Evolutionary conservation across 2,888 invertebrate genomes (phyloP).

Genomic region (Caenorhabditis plicata): DNA sequence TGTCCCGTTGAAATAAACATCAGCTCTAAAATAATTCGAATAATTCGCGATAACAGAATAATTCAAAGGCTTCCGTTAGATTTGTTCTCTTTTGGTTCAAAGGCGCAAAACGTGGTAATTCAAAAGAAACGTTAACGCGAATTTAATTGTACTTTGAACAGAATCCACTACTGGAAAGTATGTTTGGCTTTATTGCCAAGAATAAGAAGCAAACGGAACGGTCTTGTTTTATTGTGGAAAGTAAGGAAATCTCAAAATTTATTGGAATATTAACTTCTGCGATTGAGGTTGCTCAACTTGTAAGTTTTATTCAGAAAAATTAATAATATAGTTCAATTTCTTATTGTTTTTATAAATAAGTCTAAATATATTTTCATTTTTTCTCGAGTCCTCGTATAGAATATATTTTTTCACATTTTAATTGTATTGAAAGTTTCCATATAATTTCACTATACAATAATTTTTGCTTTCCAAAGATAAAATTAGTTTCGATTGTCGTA

Average conservation of each 20-base stretch:
- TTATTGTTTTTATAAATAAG: too few relatives aligned
- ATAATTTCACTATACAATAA: too few relatives aligned
- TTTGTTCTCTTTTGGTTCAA: constrained; percentile 11
- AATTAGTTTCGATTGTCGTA: too few relatives aligned
- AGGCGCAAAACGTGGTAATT: constrained; percentile 5
- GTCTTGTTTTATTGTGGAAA: constrained; percentile 26
- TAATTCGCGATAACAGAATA: constrained; percentile 15
- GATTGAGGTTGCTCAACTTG: constrained; percentile 4
- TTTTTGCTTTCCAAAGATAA: too few relatives aligned
- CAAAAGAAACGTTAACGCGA: too few relatives aligned
- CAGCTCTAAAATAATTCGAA: constrained; percentile 21
- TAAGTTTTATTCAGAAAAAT: background rate
- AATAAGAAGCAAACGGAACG: constrained; percentile 19
- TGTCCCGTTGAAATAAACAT: constrained; percentile 15
- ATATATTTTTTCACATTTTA: too few relatives aligned
- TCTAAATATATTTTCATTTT: too few relatives aligned
- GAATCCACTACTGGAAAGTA: constrained; percentile 6
- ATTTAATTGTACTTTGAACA: too few relatives aligned
- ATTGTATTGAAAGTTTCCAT: too few relatives aligned
- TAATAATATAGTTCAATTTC: too few relatives aligned
- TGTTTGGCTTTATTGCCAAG: constrained; percentile 38
- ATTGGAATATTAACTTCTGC: constrained; percentile 10
- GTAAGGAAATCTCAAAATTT: constrained; percentile 18
- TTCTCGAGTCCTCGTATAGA: too few relatives aligned
- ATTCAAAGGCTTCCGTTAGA: constrained; percentile 15